These are phyloP conservation scores for Rhingia campestris DNA, from an alignment of 2,888 invertebrate species.

Conservation along the genomic window DNA sequence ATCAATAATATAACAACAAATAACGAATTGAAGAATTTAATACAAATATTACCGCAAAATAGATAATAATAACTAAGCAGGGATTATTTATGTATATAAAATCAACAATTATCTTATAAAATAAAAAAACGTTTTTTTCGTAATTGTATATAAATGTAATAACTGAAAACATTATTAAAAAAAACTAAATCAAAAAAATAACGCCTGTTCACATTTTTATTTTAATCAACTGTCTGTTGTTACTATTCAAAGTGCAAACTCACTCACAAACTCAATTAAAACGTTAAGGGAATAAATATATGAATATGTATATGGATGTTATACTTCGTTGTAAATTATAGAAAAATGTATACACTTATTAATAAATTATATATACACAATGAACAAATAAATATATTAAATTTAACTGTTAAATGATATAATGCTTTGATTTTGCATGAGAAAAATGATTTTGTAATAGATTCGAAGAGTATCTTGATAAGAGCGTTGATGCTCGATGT, in stretches of 20 bases:
- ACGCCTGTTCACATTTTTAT: neutral
- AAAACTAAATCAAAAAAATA: conserved; percentile 7
- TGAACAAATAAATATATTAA: conserved; percentile 33
- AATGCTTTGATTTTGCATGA: neutral
- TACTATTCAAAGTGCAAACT: conserved; percentile 53
- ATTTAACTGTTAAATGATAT: neutral
- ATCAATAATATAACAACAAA: conserved; percentile 6
- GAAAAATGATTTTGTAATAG: too few species aligned
- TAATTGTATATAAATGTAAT: conserved; percentile 7
- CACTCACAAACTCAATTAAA: conserved; percentile 27
- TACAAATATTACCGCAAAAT: neutral
- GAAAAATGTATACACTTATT: conserved; percentile 53
- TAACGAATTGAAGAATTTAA: conserved; percentile 1
- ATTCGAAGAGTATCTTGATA: too few species aligned
- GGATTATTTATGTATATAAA: neutral
- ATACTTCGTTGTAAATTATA: conserved; percentile 43
- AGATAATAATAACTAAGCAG: conserved; percentile 12
- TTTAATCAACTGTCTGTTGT: conserved; percentile 38
- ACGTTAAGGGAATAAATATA: conserved; percentile 41
- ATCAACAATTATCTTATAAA: neutral
- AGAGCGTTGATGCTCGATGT: too few species aligned
- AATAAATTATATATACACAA: conserved; percentile 52
- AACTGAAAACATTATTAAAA: neutral
- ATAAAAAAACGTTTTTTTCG: neutral
- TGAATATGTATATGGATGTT: conserved; percentile 37